phyloP scores from a whole-genome alignment of 2,797 vertebrate species.

The Xyrichtys novacula region DNA sequence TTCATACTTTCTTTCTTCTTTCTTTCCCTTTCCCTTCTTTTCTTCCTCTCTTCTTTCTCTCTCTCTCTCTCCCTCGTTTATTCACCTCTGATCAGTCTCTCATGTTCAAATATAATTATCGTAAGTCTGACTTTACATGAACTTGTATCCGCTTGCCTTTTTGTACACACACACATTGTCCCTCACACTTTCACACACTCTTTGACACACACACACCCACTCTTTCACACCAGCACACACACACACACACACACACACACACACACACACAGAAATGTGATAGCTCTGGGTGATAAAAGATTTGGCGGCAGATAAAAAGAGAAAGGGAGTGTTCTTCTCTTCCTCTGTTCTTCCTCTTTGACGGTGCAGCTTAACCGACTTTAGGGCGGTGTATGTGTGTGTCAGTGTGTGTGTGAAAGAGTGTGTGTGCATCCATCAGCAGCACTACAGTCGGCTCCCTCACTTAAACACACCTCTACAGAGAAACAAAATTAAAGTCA shows the following conservation, averaged over 20 bases:
- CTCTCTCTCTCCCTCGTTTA: too few relatives aligned
- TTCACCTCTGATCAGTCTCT: too few relatives aligned
- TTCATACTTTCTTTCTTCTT: background rate
- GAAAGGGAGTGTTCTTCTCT: conserved; percentile 24
- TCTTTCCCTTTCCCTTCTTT: too few relatives aligned
- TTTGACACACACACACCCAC: background rate
- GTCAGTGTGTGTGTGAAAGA: background rate
- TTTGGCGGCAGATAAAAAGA: conserved; percentile 9
- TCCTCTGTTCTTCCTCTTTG: conserved; percentile 15
- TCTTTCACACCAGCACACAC: background rate
- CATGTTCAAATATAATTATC: too few relatives aligned
- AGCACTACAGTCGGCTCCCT: background rate
- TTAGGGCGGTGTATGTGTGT: background rate
- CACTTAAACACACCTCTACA: too few relatives aligned
- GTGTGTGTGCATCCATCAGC: background rate
- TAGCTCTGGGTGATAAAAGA: conserved; percentile 21
- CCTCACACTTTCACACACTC: background rate
- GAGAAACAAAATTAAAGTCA: too few relatives aligned
- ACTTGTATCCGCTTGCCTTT: conserved; percentile 1
- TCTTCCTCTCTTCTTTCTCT: too few relatives aligned
- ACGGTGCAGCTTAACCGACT: conserved; percentile 15
- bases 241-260: conserved; percentile 17
- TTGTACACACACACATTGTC: background rate
- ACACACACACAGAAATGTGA: conserved; percentile 12
- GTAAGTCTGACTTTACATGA: too few relatives aligned